These are phyloP conservation scores for Labroides dimidiatus DNA, from an alignment of 2,797 vertebrate genomes.

Conservation along the genomic window DNA sequence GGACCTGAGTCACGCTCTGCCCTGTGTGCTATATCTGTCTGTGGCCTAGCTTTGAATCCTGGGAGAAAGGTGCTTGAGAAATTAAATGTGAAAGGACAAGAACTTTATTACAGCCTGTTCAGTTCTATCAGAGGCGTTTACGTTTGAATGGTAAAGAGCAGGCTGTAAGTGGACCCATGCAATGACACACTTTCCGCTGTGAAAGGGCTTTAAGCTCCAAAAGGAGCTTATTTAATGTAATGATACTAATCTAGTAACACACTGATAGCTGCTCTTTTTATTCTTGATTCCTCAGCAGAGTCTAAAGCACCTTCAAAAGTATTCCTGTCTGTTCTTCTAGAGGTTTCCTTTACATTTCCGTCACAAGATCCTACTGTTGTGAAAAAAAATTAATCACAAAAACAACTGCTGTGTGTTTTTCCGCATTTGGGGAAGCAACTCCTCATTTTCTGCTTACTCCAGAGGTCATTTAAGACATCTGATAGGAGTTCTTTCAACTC, in stretches of 20 bases:
- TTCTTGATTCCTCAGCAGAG: not conserved
- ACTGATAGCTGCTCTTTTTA: not conserved
- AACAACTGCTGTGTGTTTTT: too few species aligned
- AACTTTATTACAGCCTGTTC: conserved; percentile 16
- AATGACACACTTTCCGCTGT: not conserved
- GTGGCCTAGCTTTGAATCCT: conserved; percentile 59
- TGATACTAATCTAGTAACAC: not conserved
- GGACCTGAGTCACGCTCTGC: conserved; percentile 40
- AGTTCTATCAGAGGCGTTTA: conserved; percentile 19
- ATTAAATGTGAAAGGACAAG: conserved; percentile 11
- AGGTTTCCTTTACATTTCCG: not conserved
- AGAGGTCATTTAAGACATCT: not conserved
- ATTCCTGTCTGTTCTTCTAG: not conserved
- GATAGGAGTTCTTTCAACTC: not conserved
- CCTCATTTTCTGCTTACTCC: not conserved
- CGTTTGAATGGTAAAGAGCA: not conserved
- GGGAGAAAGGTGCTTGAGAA: conserved; percentile 5
- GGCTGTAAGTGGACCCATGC: not conserved
- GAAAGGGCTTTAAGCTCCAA: not conserved
- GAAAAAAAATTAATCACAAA: not conserved
- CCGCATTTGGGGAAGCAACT: not conserved
- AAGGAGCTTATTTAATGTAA: not conserved
- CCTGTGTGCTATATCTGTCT: conserved; percentile 61
- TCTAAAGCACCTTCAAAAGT: not conserved
- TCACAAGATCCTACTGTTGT: not conserved